phyloP scores from a whole-genome alignment of 2,888 invertebrate genomes.

The Pseudococcus viburni region DNA sequence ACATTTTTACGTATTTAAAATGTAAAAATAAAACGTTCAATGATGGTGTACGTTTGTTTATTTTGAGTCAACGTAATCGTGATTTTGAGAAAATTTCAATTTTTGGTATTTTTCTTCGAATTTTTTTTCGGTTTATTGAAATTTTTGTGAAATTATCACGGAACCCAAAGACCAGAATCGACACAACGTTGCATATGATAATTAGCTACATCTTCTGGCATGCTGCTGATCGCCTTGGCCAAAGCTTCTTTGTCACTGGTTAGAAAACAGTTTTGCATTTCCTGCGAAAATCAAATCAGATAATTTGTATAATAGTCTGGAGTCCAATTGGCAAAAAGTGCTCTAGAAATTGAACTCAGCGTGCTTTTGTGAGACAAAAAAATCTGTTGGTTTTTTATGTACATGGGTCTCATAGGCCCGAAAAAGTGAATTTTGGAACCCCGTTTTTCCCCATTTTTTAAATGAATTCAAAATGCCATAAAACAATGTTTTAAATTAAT shows the following conservation, averaged over 20 bases:
- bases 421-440: no score
- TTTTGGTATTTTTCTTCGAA: neutral
- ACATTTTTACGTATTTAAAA: conserved; percentile 62
- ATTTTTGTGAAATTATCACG: neutral
- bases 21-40: conserved; percentile 63
- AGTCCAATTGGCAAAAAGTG: no score
- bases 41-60: neutral
- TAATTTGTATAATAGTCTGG: neutral
- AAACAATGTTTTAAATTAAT: no score
- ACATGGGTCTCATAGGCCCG: no score
- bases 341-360: no score
- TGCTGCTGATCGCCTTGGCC: neutral
- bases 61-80: neutral
- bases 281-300: neutral
- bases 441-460: no score
- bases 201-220: conserved; percentile 38
- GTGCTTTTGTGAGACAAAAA: no score
- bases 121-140: neutral
- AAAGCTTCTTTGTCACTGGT: conserved; percentile 36
- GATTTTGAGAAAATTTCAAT: neutral
- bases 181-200: conserved; percentile 55
- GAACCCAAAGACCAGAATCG: conserved; percentile 59
- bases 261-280: conserved; percentile 41
- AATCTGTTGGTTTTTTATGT: no score
- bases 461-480: no score